Base-by-base conservation (phyloP, 2,797 vertebrate genomes). In the Rhinichthys osculus region DNA sequence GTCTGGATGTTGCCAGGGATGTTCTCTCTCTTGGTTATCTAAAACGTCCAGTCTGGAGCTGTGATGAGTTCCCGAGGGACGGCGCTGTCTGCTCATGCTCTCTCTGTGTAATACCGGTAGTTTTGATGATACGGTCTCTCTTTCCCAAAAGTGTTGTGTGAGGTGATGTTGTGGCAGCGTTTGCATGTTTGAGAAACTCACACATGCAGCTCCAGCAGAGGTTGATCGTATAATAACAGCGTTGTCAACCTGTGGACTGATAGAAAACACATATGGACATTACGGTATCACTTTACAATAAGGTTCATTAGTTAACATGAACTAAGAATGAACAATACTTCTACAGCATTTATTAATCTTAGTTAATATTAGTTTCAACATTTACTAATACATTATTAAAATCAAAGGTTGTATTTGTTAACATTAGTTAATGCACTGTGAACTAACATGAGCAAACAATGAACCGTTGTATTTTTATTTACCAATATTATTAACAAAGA, bases 11-110 rank as follows among this genome's bases (percentile, higher is more conserved):
- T 89, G 87, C 57, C 87, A 0, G 81, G 85, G 70, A 86, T 91
- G 92, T 70, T 91, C 91, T 80, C 78, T 76, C 3, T 86, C 92
- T 90, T 92, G 92, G 50, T 90, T 88, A 66, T 78, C 78, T 73
- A 88, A 59, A 40, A 85, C 62, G 66, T 91, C 91, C 74, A 90
- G 87, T 81, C 91, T 91, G 67, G 92, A 86, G 33, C 54, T 89
- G 9, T 86, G 84, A 76, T 86, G 77, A 62, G 74, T 23, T 66
- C 47, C 87, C 27, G 92, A 90, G 27, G 21, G 81, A 38, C 76
- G 85, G 80, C 84, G 88, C 59, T 83, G 50, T 30, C 73, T 17
- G 62, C 83, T 77, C 47, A 62, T 88, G 72, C 70, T 85, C 17
- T 90, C 83, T 74, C 85, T 91, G 44, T 78, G 84, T 64, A 89